These are phyloP conservation scores for Drosophila kuntzei DNA, from an alignment of 2,888 invertebrate species.

Conservation along the genomic window DNA sequence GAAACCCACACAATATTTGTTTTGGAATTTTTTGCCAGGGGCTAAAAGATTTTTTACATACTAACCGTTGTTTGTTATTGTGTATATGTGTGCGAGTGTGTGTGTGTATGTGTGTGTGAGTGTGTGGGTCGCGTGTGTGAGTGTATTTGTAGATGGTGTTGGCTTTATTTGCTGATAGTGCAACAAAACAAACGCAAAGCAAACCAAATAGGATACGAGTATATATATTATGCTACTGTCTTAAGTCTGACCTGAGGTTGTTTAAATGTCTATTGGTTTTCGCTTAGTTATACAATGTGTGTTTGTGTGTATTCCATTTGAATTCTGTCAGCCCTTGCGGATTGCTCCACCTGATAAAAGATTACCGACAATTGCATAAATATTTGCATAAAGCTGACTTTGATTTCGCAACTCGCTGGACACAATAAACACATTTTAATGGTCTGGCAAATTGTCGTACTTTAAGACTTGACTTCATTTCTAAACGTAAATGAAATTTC, in stretches of 20 bases:
- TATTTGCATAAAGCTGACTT: slow-evolving; percentile 40
- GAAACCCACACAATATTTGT: slow-evolving; percentile 51
- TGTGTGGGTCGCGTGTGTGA: slow-evolving; percentile 7
- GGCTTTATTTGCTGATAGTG: slow-evolving; percentile 62
- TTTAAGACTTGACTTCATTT: neutral
- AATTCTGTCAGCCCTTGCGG: slow-evolving; percentile 1
- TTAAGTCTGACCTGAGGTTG: slow-evolving; percentile 36
- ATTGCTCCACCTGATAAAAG: slow-evolving; percentile 29
- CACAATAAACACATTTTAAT: slow-evolving; percentile 25
- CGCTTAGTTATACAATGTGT: slow-evolving; percentile 30
- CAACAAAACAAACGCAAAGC: slow-evolving; percentile 43
- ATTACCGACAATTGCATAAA: slow-evolving; percentile 34
- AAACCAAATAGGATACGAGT: slow-evolving; percentile 38
- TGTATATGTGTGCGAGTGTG: slow-evolving; percentile 1
- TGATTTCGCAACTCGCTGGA: slow-evolving; percentile 17
- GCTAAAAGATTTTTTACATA: slow-evolving; percentile 45
- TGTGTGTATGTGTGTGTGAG: slow-evolving; percentile 11
- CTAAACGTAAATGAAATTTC: neutral
- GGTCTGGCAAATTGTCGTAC: slow-evolving; percentile 10
- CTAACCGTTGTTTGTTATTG: slow-evolving; percentile 23
- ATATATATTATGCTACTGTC: slow-evolving; percentile 22
- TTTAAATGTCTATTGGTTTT: slow-evolving; percentile 50
- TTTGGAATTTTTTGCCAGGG: slow-evolving; percentile 41
- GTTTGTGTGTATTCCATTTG: slow-evolving; percentile 1
- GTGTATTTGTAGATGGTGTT: slow-evolving; percentile 45